Percentiles rank a stretch among this genome's conserved stretches.
Conservation (phyloP, 1,140 invertebrate genomes). For the Microplitis demolitor region DNA sequence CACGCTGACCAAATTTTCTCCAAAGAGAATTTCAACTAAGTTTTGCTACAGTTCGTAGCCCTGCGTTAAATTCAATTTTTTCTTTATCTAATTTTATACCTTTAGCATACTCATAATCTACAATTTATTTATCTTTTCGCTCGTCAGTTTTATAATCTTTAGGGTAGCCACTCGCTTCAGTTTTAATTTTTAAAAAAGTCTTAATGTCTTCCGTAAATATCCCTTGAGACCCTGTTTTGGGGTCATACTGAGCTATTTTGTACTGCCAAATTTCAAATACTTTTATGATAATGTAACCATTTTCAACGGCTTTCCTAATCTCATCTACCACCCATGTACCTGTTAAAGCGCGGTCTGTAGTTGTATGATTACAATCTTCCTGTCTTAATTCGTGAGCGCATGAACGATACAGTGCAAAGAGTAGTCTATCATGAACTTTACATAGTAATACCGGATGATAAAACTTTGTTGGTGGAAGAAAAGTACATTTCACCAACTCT, state of each 20-base stretch:
- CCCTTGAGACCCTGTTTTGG: slow-evolving; percentile 24
- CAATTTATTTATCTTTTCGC: slow-evolving; percentile 43
- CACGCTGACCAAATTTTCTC: slow-evolving; percentile 46
- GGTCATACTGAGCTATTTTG: slow-evolving; percentile 28
- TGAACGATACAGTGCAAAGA: slow-evolving; percentile 33
- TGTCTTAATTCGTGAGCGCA: slow-evolving; percentile 24
- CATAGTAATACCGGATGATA: slow-evolving; percentile 33
- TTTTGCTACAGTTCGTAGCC: slow-evolving; percentile 43
- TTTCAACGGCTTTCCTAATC: slow-evolving; percentile 46
- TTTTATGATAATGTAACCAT: slow-evolving; percentile 47
- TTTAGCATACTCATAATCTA: slow-evolving; percentile 44
- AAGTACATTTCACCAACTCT: slow-evolving; percentile 33
- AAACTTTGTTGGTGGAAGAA: slow-evolving; percentile 33
- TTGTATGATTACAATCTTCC: slow-evolving; percentile 37
- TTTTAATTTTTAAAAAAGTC: slow-evolving; percentile 47
- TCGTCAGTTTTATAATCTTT: slow-evolving; percentile 33
- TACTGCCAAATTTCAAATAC: slow-evolving; percentile 29
- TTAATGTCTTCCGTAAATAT: slow-evolving; percentile 42
- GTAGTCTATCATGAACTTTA: slow-evolving; percentile 16
- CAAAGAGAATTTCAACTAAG: slow-evolving; percentile 49
- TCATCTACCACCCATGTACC: slow-evolving; percentile 54
- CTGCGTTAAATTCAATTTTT: slow-evolving; percentile 49
- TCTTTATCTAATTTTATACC: slow-evolving; percentile 46
- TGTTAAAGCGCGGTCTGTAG: slow-evolving; percentile 34
- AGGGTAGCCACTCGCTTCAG: slow-evolving; percentile 41